Conservation (phyloP, 2,797 vertebrate genomes). For the Gallinago solitaria region DNA sequence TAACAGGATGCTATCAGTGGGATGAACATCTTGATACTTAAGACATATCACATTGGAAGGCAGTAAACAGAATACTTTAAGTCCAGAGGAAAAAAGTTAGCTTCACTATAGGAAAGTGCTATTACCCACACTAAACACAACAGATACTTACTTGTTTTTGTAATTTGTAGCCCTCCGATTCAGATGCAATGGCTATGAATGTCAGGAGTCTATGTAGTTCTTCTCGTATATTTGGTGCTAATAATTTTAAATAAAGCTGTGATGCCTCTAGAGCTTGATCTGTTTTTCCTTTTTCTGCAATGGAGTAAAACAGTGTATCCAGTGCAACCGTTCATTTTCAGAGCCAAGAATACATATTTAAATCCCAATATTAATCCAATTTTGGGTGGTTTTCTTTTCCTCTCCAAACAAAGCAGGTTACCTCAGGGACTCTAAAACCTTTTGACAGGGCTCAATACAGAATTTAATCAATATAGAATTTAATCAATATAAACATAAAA, state of each 20-base stretch:
- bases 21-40: background rate
- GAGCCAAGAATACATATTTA: background rate
- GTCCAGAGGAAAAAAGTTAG: background rate
- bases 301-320: background rate
- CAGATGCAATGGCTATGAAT: slow-evolving; percentile 78
- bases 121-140: background rate
- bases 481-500: background rate
- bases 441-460: background rate
- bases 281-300: slow-evolving; percentile 73
- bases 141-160: slow-evolving; percentile 81
- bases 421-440: background rate
- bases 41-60: background rate
- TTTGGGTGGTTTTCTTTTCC: background rate
- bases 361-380: background rate
- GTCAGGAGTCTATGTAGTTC: slow-evolving; percentile 81
- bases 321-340: background rate
- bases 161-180: slow-evolving; percentile 76
- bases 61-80: background rate
- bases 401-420: background rate
- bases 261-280: slow-evolving; percentile 80
- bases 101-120: background rate
- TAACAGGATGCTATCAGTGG: background rate
- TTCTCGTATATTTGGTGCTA: slow-evolving; percentile 79
- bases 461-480: background rate
- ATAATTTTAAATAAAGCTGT: slow-evolving; percentile 83